These are phyloP conservation scores for Bostrychus sinensis DNA, from an alignment of 2,113 vertebrate genomes.

Conservation along the genomic window DNA sequence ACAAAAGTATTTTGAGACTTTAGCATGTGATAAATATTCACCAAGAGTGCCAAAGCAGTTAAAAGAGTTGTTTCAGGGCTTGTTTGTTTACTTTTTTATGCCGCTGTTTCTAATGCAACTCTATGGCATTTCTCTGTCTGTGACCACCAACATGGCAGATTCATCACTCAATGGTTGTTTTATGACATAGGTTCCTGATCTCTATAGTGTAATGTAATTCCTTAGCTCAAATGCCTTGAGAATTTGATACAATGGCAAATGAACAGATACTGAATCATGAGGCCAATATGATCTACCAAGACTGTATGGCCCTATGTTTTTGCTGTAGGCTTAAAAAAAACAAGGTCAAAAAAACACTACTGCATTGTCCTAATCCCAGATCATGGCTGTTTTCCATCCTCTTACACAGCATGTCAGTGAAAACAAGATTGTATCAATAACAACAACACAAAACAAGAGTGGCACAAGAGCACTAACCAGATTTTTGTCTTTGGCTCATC, in stretches of 20 bases:
- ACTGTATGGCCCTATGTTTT: constrained; percentile 10
- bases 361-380: constrained; percentile 65
- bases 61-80: no score
- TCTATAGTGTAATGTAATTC: background rate
- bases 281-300: background rate
- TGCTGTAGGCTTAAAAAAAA: constrained; percentile 24
- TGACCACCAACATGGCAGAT: no score
- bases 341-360: constrained; percentile 66
- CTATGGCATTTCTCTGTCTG: no score
- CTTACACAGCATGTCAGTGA: constrained; percentile 47
- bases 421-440: constrained; percentile 54
- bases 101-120: no score
- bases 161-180: no score
- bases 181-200: no score
- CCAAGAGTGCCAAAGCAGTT: no score
- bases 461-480: constrained; percentile 1
- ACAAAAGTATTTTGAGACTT: no score
- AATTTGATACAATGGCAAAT: constrained; percentile 4
- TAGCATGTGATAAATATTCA: no score
- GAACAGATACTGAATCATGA: background rate
- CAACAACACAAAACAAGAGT: constrained; percentile 28
- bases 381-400: constrained; percentile 54
- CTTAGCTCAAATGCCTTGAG: background rate
- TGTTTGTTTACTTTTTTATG: no score
- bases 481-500: constrained; percentile 4